Conservation (phyloP, 2,888 invertebrate species). For the Thecophora atra region DNA sequence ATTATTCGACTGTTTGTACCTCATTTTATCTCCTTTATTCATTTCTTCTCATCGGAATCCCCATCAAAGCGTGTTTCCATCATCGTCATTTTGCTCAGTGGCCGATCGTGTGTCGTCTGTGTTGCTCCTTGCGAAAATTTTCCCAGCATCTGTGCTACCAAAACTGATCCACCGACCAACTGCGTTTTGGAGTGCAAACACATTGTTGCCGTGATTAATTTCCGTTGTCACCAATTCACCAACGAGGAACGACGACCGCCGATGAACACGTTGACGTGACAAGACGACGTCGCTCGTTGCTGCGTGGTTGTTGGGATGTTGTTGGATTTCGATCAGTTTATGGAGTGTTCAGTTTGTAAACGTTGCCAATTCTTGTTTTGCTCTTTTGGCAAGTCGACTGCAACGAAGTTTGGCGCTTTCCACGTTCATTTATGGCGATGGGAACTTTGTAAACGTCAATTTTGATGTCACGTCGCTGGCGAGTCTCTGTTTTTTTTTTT, state of each 20-base stretch:
- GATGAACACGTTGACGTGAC: slow-evolving; percentile 29
- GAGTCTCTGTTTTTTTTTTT: background rate
- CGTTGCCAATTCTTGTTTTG: slow-evolving; percentile 12
- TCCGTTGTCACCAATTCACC: slow-evolving; percentile 30
- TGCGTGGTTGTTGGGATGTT: slow-evolving; percentile 13
- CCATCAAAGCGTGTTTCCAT: background rate
- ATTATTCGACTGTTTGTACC: no score
- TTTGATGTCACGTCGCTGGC: slow-evolving; percentile 53
- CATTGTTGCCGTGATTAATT: slow-evolving; percentile 8
- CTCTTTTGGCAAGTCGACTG: background rate
- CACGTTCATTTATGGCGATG: slow-evolving; percentile 41
- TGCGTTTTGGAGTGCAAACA: background rate
- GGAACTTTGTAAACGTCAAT: slow-evolving; percentile 60
- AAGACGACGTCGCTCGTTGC: slow-evolving; percentile 27
- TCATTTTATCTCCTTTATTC: no score
- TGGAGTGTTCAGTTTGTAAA: background rate
- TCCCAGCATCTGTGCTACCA: slow-evolving; percentile 10
- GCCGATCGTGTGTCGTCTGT: background rate
- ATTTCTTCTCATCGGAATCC: background rate
- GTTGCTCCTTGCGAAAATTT: background rate
- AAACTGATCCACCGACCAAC: slow-evolving; percentile 6
- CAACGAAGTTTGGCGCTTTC: slow-evolving; percentile 9
- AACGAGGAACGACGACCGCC: no score
- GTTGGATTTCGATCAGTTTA: background rate
- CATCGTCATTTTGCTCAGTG: background rate